These are phyloP conservation scores for Ips typographus DNA, from an alignment of 1,140 invertebrate species.

Conservation along the genomic window DNA sequence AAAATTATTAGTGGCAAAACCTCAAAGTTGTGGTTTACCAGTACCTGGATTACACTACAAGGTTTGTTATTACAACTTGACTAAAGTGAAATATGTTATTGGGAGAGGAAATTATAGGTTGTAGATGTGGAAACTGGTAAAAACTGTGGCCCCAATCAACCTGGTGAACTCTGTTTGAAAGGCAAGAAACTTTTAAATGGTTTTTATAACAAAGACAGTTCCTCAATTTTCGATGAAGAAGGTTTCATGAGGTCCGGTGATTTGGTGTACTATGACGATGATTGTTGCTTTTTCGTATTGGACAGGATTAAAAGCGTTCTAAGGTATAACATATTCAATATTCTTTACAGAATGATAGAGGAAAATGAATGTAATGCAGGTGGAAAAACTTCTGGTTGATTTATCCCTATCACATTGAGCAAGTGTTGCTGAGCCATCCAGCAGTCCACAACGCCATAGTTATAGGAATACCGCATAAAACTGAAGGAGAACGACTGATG, in stretches of 20 bases:
- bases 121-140: conserved; percentile 54
- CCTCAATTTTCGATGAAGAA: background rate
- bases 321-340: background rate
- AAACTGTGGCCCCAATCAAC: conserved; percentile 53
- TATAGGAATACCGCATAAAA: background rate
- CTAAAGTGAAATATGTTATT: too few species aligned
- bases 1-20: background rate
- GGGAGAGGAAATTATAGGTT: too few species aligned
- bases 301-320: background rate
- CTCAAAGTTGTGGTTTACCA: background rate
- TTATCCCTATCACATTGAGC: background rate
- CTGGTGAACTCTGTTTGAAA: conserved; percentile 61
- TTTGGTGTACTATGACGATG: conserved; percentile 55
- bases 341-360: too few species aligned
- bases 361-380: background rate
- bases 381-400: background rate
- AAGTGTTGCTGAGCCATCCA: background rate
- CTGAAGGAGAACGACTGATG: background rate
- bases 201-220: background rate
- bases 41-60: background rate
- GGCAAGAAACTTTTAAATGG: conserved; percentile 57
- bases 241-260: background rate
- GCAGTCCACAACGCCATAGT: background rate
- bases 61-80: background rate
- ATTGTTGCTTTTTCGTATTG: conserved; percentile 51